These are phyloP conservation scores for Griposia aprilina DNA, from an alignment of 2,888 invertebrate species.

Conservation along the genomic window DNA sequence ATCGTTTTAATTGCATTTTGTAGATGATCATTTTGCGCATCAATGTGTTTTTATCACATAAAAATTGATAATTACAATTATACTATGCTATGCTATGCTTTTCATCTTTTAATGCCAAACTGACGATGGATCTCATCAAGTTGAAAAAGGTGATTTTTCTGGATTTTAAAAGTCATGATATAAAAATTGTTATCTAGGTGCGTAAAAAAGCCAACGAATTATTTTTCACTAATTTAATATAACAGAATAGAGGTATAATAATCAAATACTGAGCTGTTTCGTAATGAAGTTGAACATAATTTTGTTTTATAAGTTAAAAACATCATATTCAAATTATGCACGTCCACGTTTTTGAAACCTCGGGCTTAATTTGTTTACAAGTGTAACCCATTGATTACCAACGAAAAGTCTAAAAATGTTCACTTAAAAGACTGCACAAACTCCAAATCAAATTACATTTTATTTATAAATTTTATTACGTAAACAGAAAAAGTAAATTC, in stretches of 20 bases:
- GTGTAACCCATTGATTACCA: conserved; percentile 29
- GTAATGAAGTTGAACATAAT: conserved; percentile 12
- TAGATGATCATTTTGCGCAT: too few relatives aligned
- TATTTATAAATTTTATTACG: neutral
- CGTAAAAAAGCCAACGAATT: neutral
- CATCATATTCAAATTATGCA: conserved; percentile 49
- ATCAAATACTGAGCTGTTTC: neutral
- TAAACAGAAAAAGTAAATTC: conserved; percentile 5
- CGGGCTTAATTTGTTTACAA: conserved; percentile 48
- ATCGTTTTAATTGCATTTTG: neutral
- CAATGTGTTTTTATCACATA: too few relatives aligned
- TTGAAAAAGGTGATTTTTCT: neutral
- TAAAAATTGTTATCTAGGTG: neutral
- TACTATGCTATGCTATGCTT: too few relatives aligned
- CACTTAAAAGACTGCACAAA: conserved; percentile 25
- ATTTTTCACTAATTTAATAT: too few relatives aligned
- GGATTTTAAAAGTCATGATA: neutral
- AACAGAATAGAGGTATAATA: neutral
- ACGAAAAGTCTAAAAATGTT: conserved; percentile 26
- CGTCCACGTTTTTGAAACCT: conserved; percentile 61
- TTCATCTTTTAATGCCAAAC: neutral
- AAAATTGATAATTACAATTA: too few relatives aligned
- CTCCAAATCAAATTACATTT: conserved; percentile 39
- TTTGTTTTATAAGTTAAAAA: conserved; percentile 22
- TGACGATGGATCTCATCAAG: neutral